A percentile compares a stretch with the other conserved stretches of the same genome.
phyloP scores from a whole-genome alignment of 2,888 invertebrate genomes.

The Troides oblongomaculatus region DNA sequence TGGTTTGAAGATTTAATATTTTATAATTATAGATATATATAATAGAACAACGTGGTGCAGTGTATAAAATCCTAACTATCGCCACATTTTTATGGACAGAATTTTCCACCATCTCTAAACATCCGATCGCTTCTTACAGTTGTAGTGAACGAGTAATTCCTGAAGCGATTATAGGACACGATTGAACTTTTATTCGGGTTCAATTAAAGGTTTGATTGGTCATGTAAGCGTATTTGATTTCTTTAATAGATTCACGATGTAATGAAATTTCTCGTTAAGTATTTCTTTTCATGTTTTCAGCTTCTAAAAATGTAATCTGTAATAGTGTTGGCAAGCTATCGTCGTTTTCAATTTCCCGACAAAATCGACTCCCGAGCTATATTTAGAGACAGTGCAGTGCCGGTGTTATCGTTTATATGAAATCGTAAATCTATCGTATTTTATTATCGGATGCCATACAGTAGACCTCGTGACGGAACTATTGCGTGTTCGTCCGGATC shows the following conservation, averaged over 20 bases:
- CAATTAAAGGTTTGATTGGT: too few relatives aligned
- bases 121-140: too few relatives aligned
- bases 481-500: neutral
- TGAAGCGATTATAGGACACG: too few relatives aligned
- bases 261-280: neutral
- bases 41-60: too few relatives aligned
- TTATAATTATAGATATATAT: too few relatives aligned
- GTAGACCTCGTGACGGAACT: neutral
- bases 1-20: too few relatives aligned
- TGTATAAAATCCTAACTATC: too few relatives aligned
- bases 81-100: too few relatives aligned
- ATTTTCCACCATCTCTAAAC: too few relatives aligned
- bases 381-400: slow-evolving; percentile 23
- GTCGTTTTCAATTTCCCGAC: slow-evolving; percentile 36
- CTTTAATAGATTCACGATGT: neutral
- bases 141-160: too few relatives aligned
- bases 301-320: slow-evolving; percentile 21
- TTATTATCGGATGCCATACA: neutral
- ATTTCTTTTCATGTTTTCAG: slow-evolving; percentile 8
- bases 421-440: neutral
- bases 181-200: too few relatives aligned
- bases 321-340: slow-evolving; percentile 33
- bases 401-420: neutral
- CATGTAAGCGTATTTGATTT: neutral
- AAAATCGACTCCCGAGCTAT: slow-evolving; percentile 32